Base-by-base conservation (phyloP, 2,113 vertebrate genomes). In the Zeus faber region DNA sequence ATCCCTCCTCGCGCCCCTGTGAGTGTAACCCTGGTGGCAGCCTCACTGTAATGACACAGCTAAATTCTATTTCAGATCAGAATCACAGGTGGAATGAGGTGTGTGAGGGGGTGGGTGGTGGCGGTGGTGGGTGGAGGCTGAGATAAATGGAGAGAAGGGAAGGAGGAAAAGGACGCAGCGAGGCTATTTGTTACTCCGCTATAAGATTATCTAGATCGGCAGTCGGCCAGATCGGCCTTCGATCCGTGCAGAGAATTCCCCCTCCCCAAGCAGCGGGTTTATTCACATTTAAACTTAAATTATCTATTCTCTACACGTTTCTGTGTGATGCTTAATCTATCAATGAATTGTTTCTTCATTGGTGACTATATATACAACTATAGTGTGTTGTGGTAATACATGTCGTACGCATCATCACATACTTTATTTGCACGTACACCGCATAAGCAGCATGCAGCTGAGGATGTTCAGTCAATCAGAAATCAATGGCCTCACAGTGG, bases 171-270 rank as follows among this genome's bases (percentile, higher is more conserved):
- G 17, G 72, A 73, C 63, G 61, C 65, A 66, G 65, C 58, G 65
- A 49, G 49, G 44, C 4, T 1, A 75, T 80, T 85, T 31, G 79
- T 85, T 79, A 77, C 62, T 10, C 35, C 31, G 47, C 27, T 79
- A 67, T 72, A 43, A 62, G 76, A 70, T 77, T 77, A 77, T 77
- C 65, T 56, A 53, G 72, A 72, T 69, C 22, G 67, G 52, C 63
- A 39, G 25, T 52, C 61, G 65, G 63, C 37, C 72, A 73, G 61
- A 52, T 61, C 60, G 47, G 64, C 50, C 46, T 22, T 58, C 58
- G 10, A 50, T 67, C 62, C 61, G 50, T 66, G 22, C 58, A 14
- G 35, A 77, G 48, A 59, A 16, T 1, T 16, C 21, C 54, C 35
- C 48, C 20, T 49, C 13, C 65, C 48, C 54, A 49, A 54, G 39